Base-by-base conservation (phyloP, 2,113 vertebrate species). In the Brachyhypopomus occidentalis region DNA sequence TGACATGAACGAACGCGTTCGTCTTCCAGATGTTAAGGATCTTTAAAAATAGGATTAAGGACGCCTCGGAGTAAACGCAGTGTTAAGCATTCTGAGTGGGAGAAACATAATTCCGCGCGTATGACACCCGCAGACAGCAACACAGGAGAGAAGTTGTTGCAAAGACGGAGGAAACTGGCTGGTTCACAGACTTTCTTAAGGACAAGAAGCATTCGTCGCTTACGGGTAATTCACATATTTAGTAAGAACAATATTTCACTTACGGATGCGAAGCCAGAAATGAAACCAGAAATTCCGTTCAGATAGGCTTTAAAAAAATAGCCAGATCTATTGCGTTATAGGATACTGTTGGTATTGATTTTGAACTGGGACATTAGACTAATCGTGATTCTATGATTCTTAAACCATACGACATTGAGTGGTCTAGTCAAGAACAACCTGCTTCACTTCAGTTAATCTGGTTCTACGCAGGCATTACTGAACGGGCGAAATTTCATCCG, bases 31-130 rank as follows among this genome's bases (percentile, higher is more conserved):
- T 22, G 71, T 62, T 79, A 25, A 74, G 63, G 27, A 67, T 38
- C 59, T 23, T 20, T 38, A 62, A 59, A 77, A 73, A 56, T 20
- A 78, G 55, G 19, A 78, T 30, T 71, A 41, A 55, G 23, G 62
- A 17, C 71, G 71, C 62, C 45, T 69, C 25, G 38, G 67, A 14
- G 20, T 9, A 14, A 59, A 84, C 86, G 87, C 71, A 80, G 81
- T 84, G 84, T 88, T 74, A 85, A 74, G 38, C 75, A 82, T 67
- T 84, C 17, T 62, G 86, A 87, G 87, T 85, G 84, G 88, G 87
- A 84, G 83, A 84, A 71, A 22, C 72, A 77, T 88, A 88, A 90
- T 87, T 75, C 79, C 62, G 4, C 86, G 52, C 48, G 87, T 86
- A 84, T 87, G 88, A 90, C 79, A 78, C 45, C 45, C 45, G 45